A percentile compares a stretch with the other conserved stretches of the same genome.
These are phyloP conservation scores for Choloepus didactylus DNA, from an alignment of 2,797 vertebrate species.

Conservation along the genomic window DNA sequence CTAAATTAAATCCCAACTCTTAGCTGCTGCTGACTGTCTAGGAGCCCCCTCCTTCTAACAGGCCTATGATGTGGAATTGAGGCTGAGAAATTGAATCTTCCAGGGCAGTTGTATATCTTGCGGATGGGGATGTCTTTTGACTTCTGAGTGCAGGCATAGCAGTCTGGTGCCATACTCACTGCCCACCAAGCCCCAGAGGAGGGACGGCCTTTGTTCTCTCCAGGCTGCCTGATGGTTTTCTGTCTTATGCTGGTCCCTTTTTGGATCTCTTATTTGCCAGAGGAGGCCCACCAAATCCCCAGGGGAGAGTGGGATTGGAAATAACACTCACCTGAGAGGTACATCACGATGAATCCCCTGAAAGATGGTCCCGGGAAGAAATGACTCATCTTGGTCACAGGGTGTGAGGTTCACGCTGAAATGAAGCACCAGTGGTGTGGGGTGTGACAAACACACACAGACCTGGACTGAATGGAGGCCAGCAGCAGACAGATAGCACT, in stretches of 20 bases:
- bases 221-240: slow-evolving; percentile 21
- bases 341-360: background rate
- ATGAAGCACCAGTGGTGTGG: background rate
- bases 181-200: background rate
- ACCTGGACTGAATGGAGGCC: background rate
- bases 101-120: background rate
- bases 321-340: background rate
- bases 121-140: background rate
- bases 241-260: slow-evolving; percentile 35
- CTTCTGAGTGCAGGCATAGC: background rate
- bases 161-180: background rate
- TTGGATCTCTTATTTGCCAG: slow-evolving; percentile 26
- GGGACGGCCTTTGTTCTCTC: slow-evolving; percentile 5
- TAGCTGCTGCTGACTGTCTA: background rate
- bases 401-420: background rate
- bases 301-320: background rate
- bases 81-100: background rate
- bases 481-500: background rate
- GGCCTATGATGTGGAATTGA: background rate
- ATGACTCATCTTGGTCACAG: background rate
- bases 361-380: slow-evolving; percentile 14
- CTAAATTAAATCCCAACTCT: background rate
- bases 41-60: background rate
- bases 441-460: background rate
- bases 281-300: background rate